phyloP scores from a whole-genome alignment of 1,140 invertebrate species.

The Papilio helenus region DNA sequence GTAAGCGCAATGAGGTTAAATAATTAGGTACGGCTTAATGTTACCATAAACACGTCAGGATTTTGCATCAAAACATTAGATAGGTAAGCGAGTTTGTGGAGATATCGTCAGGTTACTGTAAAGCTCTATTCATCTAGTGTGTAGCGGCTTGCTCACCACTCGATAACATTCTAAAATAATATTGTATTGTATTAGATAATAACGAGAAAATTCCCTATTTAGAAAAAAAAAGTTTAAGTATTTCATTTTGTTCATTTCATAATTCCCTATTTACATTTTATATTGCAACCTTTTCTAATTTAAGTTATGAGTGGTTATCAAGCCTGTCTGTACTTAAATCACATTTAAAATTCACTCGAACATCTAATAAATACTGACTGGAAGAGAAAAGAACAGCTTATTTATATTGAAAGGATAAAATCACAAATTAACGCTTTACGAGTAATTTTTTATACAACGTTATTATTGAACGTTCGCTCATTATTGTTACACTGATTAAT shows the following conservation, averaged over 20 bases:
- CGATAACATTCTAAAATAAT: conserved; percentile 31
- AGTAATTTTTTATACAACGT: conserved; percentile 68
- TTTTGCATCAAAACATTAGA: conserved; percentile 34
- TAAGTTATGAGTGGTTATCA: background rate
- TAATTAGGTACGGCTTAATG: conserved; percentile 34
- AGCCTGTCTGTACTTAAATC: conserved; percentile 13
- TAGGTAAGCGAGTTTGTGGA: conserved; percentile 33
- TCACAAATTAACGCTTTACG: conserved; percentile 64
- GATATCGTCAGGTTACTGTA: conserved; percentile 30
- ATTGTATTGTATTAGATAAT: conserved; percentile 13
- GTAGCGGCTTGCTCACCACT: conserved; percentile 38
- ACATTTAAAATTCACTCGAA: conserved; percentile 25
- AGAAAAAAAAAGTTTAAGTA: background rate
- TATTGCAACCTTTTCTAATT: conserved; percentile 28
- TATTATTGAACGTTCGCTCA: conserved; percentile 66
- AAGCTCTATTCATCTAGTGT: conserved; percentile 28
- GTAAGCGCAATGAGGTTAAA: conserved; percentile 38
- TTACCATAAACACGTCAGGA: conserved; percentile 17
- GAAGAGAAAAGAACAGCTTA: conserved; percentile 47
- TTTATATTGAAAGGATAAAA: conserved; percentile 45
- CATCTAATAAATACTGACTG: conserved; percentile 51
- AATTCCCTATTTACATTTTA: background rate
- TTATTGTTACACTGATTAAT: conserved; percentile 59
- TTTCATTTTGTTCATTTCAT: background rate
- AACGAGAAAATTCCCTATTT: background rate